phyloP scores from a whole-genome alignment of 2,113 vertebrate genomes.

The Megalops atlanticus region DNA sequence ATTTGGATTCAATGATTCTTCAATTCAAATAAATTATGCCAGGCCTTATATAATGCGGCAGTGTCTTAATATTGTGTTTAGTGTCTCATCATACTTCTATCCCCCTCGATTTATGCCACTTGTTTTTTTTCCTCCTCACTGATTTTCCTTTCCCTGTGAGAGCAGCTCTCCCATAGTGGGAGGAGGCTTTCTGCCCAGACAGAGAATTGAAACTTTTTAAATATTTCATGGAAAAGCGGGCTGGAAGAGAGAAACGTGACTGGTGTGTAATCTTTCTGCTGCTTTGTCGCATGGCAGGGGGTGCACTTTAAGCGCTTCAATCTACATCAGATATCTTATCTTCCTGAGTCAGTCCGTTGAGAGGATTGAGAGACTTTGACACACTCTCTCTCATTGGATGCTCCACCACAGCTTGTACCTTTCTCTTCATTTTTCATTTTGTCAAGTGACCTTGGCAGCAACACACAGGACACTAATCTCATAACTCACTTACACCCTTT shows the following conservation, averaged over 20 bases:
- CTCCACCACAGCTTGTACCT: not conserved
- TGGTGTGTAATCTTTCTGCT: not conserved
- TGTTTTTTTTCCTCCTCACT: not conserved
- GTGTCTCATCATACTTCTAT: not conserved
- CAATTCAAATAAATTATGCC: not conserved
- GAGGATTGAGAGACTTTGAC: not conserved
- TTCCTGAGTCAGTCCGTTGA: not conserved
- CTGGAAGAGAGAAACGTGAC: not conserved
- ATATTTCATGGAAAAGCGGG: not conserved
- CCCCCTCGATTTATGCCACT: not conserved
- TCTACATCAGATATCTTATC: slow-evolving; percentile 15
- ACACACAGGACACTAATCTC: not conserved
- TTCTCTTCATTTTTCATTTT: not conserved
- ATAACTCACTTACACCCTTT: not conserved
- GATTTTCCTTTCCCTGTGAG: not conserved
- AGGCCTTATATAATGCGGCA: not conserved
- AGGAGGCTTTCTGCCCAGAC: not conserved
- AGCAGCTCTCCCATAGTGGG: not conserved
- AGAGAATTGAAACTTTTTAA: not conserved
- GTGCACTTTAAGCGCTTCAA: slow-evolving; percentile 2
- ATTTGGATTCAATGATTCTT: not conserved
- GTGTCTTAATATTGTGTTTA: not conserved
- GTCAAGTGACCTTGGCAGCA: slow-evolving; percentile 3
- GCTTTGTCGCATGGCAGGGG: not conserved
- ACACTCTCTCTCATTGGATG: not conserved